Evolutionary conservation across 2,113 vertebrate genomes (phyloP).

Genomic region (Xenopus laevis): DNA sequence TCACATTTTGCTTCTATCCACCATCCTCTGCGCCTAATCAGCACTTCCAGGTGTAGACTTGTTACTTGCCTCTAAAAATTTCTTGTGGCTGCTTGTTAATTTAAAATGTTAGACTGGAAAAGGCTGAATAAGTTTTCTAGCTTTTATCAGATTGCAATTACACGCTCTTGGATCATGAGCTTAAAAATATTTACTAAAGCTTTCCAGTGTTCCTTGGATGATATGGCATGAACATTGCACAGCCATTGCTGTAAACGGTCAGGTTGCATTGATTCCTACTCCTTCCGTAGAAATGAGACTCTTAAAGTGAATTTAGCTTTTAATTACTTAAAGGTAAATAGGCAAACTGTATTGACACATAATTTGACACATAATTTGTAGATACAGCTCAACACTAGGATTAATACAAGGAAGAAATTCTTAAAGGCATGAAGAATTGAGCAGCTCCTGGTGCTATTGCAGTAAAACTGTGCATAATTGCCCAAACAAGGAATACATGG

Average conservation of each 20-base stretch:
- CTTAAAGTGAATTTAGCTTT: no score
- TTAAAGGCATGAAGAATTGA: no score
- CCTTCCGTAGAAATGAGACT: background rate
- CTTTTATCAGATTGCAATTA: constrained; percentile 35
- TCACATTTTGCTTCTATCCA: constrained; percentile 1
- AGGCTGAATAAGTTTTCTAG: constrained; percentile 19
- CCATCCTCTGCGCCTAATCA: constrained; percentile 15
- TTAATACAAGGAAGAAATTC: no score
- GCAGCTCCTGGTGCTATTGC: no score
- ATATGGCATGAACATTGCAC: background rate
- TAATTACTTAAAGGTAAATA: no score
- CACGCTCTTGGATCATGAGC: constrained; percentile 25
- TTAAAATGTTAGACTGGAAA: constrained; percentile 32
- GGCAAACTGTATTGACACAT: no score
- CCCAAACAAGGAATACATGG: no score
- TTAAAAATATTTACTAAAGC: constrained; percentile 23
- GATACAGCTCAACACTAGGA: no score
- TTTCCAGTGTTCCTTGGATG: background rate
- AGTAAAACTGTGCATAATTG: no score
- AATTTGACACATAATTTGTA: no score
- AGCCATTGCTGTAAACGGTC: background rate
- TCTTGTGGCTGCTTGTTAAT: constrained; percentile 28
- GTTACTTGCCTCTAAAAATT: constrained; percentile 19
- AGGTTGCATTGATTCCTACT: background rate
- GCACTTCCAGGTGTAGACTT: constrained; percentile 19